phyloP scores from a whole-genome alignment of 2,888 invertebrate species.

The Agrochola circellaris region DNA sequence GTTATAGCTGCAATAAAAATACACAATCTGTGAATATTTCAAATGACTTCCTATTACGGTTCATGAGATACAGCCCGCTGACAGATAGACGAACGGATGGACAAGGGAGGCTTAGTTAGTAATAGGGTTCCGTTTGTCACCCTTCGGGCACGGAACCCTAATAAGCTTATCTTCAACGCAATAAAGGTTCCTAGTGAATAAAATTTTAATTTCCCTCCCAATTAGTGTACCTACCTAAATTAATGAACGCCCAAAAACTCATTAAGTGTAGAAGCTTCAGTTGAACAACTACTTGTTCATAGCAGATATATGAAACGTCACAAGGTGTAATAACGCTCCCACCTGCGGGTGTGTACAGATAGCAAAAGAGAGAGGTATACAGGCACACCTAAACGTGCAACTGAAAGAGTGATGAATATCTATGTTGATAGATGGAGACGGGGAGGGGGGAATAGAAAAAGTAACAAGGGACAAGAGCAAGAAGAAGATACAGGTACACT shows the following conservation, averaged over 20 bases:
- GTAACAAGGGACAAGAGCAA: not conserved
- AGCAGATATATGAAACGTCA: conserved; percentile 33
- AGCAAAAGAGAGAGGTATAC: not conserved
- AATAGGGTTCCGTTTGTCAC: too few species aligned
- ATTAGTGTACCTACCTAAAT: not conserved
- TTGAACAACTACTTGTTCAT: conserved; percentile 31
- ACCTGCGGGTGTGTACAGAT: conserved; percentile 34
- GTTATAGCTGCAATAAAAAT: too few species aligned
- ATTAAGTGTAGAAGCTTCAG: conserved; percentile 9
- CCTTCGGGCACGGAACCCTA: too few species aligned
- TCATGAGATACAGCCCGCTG: too few species aligned
- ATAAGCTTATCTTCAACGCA: not conserved
- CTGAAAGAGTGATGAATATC: not conserved
- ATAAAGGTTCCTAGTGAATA: not conserved
- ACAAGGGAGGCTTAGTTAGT: too few species aligned
- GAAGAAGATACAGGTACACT: not conserved
- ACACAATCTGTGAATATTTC: too few species aligned
- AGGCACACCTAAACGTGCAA: not conserved
- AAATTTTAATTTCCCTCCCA: not conserved
- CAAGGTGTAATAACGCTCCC: conserved; percentile 23
- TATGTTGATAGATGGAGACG: not conserved
- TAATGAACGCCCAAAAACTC: conserved; percentile 11
- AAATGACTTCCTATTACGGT: too few species aligned
- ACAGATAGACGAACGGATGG: too few species aligned
- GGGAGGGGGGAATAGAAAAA: not conserved